Base-by-base conservation (phyloP, 2,797 vertebrate genomes). In the Catamblyrhynchus diadema region DNA sequence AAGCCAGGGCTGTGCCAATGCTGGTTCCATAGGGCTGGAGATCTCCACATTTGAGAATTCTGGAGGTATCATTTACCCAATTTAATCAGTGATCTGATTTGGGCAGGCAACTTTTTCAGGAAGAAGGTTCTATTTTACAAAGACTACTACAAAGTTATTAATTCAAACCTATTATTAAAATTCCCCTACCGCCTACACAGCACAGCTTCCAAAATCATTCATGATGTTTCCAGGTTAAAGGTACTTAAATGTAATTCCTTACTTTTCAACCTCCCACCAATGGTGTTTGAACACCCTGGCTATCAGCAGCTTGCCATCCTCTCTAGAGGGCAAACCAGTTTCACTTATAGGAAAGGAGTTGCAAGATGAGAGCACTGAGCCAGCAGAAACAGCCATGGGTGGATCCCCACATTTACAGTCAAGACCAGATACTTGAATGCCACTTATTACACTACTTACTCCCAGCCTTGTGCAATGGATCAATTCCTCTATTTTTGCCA, bases 401-500 rank as follows among this genome's bases (percentile, higher is more conserved):
- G 71, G 70, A 86, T 86, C 54, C 61, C 10, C 77, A 74, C 19
- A 37, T 50, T 72, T 73, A 87, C 61, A 45, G 53, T 53, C 21
- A 77, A 86, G 30, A 37, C 37, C 67, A 85, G 69, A 84, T 62
- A 81, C 37, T 92, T 85, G 16, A 78, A 45, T 42, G 44, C n/a
- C 50, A 44, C 32, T 88, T 74, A 54, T 28, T 96, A 77, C 57
- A 72, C 64, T 81, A 65, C 35, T 77, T 73, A 70, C 33, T 89
- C 47, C 19, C 20, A 78, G 8, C 28, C 51, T 93, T 88, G 65
- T 92, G 87, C 71, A 96, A 95, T 21, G 32, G 86, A 94, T 89
- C 77, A 89, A 81, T 91, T 95, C 84, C 89, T 95, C 92, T 94
- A 92, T 86, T 96, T 94, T 80, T 93, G 45, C 56, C 81, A 72